A percentile compares a stretch with the other conserved stretches of the same genome.
Evolutionary conservation across 1,140 invertebrate species (phyloP).

Genomic region (Tyrophagus putrescentiae): DNA sequence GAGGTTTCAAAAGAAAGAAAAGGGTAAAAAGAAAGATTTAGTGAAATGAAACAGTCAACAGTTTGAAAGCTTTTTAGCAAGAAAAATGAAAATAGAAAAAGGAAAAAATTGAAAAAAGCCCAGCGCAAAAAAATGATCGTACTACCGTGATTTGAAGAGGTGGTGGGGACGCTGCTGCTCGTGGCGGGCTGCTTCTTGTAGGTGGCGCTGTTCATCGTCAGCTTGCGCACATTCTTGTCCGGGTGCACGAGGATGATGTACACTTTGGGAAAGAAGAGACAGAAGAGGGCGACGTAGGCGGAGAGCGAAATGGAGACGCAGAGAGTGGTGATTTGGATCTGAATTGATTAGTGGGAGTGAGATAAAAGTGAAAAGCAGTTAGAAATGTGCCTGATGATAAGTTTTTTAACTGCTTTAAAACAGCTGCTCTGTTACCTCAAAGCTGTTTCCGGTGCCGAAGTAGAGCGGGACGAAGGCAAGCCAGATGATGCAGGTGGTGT

Average conservation of each 20-base stretch:
- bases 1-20: neutral
- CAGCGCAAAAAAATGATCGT: neutral
- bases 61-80: too few species aligned
- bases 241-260: slow-evolving; percentile 85
- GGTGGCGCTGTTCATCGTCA: slow-evolving; percentile 53
- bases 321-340: slow-evolving; percentile 62
- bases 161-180: slow-evolving; percentile 30
- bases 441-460: slow-evolving; percentile 40
- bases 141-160: slow-evolving; percentile 32
- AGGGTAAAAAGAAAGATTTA: too few species aligned
- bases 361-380: neutral
- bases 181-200: slow-evolving; percentile 32
- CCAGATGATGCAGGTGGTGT: slow-evolving; percentile 85
- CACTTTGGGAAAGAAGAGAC: slow-evolving; percentile 76
- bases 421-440: slow-evolving; percentile 16
- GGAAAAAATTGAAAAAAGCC: neutral
- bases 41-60: too few species aligned
- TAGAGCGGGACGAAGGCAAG: slow-evolving; percentile 74
- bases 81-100: neutral
- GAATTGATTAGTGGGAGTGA: neutral
- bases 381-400: neutral
- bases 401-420: neutral
- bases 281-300: slow-evolving; percentile 71
- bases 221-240: slow-evolving; percentile 76
- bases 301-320: slow-evolving; percentile 77